Conservation (phyloP, 1,140 invertebrate species). For the Ceratina australensis region DNA sequence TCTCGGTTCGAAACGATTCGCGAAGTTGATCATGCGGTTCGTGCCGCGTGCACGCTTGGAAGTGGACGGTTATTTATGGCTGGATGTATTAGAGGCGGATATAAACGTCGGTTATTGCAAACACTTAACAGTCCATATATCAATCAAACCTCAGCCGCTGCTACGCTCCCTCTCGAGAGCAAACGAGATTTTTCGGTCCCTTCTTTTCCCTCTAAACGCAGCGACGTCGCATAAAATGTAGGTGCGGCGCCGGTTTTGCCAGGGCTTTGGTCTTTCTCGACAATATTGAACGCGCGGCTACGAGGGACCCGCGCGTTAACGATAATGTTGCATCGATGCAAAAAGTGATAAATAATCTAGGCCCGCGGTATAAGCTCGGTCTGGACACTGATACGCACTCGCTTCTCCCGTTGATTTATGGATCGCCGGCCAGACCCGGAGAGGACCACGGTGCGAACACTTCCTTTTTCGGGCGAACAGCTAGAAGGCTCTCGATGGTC, state of each 20-base stretch:
- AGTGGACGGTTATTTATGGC: slow-evolving; percentile 78
- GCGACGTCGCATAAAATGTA: slow-evolving; percentile 27
- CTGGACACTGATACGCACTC: slow-evolving; percentile 35
- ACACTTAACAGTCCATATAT: slow-evolving; percentile 80
- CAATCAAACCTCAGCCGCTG: slow-evolving; percentile 76
- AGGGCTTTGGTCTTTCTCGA: neutral
- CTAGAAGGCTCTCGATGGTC: neutral
- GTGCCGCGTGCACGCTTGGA: slow-evolving; percentile 64
- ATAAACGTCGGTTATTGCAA: slow-evolving; percentile 79
- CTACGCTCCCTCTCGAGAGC: slow-evolving; percentile 68
- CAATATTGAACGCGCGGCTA: slow-evolving; percentile 21
- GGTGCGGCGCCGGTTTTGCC: slow-evolving; percentile 32
- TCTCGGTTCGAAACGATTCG: slow-evolving; percentile 52
- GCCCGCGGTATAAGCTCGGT: slow-evolving; percentile 6
- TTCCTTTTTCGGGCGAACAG: slow-evolving; percentile 19
- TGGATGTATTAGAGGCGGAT: slow-evolving; percentile 77
- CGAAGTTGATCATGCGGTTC: slow-evolving; percentile 20
- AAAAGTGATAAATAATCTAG: slow-evolving; percentile 47
- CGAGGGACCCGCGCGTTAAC: slow-evolving; percentile 25
- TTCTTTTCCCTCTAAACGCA: neutral
- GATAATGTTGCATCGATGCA: slow-evolving; percentile 32
- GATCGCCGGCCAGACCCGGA: slow-evolving; percentile 12
- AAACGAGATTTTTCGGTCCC: slow-evolving; percentile 53
- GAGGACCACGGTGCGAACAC: neutral
- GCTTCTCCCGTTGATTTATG: slow-evolving; percentile 38